Evolutionary conservation across 2,888 invertebrate genomes (phyloP).

Genomic region (Caenorhabditis angaria): DNA sequence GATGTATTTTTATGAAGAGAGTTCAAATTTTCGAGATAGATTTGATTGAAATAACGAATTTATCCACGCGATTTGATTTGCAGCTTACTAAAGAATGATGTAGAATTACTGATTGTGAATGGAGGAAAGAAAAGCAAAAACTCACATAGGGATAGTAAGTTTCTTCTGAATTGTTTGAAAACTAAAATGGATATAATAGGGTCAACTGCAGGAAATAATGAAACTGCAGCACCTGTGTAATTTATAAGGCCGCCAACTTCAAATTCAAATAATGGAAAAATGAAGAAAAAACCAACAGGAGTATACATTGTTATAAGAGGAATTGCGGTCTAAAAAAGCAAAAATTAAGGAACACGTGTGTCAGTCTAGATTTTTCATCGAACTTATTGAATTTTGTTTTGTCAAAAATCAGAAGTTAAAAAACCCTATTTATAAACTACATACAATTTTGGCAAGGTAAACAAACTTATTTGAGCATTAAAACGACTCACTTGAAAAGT

Average conservation of each 20-base stretch:
- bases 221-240: slow-evolving; percentile 21
- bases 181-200: slow-evolving; percentile 21
- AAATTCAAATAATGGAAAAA: slow-evolving; percentile 16
- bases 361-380: no score
- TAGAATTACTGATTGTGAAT: slow-evolving; percentile 6
- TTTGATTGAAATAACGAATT: background rate
- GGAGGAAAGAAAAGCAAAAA: background rate
- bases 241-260: slow-evolving; percentile 22
- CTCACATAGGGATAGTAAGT: background rate
- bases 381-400: no score
- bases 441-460: no score
- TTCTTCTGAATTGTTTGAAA: slow-evolving; percentile 18
- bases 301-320: slow-evolving; percentile 22
- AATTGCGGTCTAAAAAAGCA: slow-evolving; percentile 23
- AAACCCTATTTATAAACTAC: no score
- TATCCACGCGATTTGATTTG: no score
- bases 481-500: slow-evolving; percentile 14
- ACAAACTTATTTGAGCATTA: background rate
- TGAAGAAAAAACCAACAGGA: slow-evolving; percentile 23
- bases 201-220: slow-evolving; percentile 24
- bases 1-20: background rate
- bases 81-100: background rate
- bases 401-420: no score
- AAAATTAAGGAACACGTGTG: no score
- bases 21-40: background rate